phyloP scores from a whole-genome alignment of 2,888 invertebrate genomes.

The Eupithecia tripunctaria region DNA sequence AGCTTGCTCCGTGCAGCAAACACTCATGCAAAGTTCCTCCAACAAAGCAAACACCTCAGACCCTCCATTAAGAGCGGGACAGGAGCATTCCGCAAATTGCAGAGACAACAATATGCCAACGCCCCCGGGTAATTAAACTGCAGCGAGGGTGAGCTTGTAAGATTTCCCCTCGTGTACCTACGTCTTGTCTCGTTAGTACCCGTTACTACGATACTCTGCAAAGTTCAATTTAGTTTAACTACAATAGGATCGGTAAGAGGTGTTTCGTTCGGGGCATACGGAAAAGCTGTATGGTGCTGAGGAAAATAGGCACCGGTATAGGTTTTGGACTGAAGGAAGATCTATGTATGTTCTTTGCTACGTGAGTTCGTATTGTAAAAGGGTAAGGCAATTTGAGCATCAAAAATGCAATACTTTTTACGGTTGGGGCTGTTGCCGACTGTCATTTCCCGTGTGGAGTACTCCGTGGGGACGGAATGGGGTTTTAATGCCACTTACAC shows the following conservation, averaged over 20 bases:
- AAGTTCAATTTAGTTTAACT: not conserved
- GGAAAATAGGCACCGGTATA: not conserved
- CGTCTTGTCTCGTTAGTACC: not conserved
- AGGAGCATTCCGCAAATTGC: constrained; percentile 23
- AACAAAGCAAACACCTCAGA: constrained; percentile 5
- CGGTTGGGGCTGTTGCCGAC: constrained; percentile 11
- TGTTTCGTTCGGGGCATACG: not conserved
- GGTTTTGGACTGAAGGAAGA: not conserved
- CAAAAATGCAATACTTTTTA: not conserved
- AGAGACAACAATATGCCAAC: constrained; percentile 31
- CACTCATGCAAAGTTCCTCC: not conserved
- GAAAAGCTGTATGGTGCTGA: not conserved
- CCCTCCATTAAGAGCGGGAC: not conserved
- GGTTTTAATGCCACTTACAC: constrained; percentile 23
- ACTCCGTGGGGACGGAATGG: constrained; percentile 11
- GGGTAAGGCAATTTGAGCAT: not conserved
- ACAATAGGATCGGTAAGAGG: not conserved
- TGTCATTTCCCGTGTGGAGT: not conserved
- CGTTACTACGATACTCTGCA: not conserved
- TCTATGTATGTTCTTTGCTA: not conserved
- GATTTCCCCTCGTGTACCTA: constrained; percentile 22
- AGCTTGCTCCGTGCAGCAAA: not conserved
- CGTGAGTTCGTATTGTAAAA: not conserved
- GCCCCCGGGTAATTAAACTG: constrained; percentile 43
- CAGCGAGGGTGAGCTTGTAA: constrained; percentile 29